Percentiles rank a stretch among this genome's conserved stretches.
Evolutionary conservation across 2,113 vertebrate genomes (phyloP).

Genomic region (Oreochromis tanganicae): DNA sequence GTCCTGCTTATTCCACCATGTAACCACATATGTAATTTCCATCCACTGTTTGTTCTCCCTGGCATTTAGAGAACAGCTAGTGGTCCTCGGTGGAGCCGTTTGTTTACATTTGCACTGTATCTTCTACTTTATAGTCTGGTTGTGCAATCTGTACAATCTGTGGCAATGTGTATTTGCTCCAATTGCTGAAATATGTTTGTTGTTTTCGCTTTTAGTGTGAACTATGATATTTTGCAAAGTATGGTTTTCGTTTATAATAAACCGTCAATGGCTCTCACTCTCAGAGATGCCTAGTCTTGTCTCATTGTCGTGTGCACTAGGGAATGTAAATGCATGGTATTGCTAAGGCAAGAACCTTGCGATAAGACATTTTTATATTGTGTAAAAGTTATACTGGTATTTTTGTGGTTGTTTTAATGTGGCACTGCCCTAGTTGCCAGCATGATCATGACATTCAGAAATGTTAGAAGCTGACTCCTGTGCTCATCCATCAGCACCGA

Average conservation of each 20-base stretch:
- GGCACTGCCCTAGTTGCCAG: neutral
- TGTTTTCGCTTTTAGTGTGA: neutral
- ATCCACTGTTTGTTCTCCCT: neutral
- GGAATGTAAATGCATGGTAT: neutral
- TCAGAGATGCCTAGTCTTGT: neutral
- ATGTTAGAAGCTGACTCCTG: neutral
- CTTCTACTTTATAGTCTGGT: neutral
- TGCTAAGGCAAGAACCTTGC: neutral
- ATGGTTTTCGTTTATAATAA: neutral
- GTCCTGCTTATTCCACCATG: neutral
- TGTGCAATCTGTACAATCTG: neutral
- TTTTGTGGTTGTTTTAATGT: neutral
- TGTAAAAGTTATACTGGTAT: neutral
- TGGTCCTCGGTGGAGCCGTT: neutral
- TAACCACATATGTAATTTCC: neutral
- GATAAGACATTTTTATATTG: neutral
- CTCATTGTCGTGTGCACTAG: neutral
- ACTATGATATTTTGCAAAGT: neutral
- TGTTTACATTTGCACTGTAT: neutral
- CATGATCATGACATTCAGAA: neutral
- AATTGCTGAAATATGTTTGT: neutral
- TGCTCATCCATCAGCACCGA: neutral
- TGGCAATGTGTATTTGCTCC: neutral
- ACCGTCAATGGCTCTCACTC: neutral
- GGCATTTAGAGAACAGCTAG: neutral